Evolutionary conservation across 1,140 invertebrate species (phyloP), one percentile per base, ranked within the genome.

Genomic region (Liolophura sinensis): DNA sequence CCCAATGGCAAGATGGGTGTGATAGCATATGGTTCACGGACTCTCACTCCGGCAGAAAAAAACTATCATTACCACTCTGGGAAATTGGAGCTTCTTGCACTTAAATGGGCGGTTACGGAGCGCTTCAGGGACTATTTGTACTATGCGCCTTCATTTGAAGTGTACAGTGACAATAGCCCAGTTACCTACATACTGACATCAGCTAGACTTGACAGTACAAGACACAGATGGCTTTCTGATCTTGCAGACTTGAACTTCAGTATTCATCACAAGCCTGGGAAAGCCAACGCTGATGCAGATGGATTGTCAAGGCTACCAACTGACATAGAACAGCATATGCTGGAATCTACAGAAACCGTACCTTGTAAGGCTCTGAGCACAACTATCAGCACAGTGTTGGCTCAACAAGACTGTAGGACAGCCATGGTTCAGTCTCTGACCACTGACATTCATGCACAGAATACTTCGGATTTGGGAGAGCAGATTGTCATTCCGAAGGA

Each of bases 1-100:
- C n/a, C n/a, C 84, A 20, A 82, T 79, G 18, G 76, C 80, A 16
- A 71, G 75, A 67, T 80, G 82, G 18, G 14, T 9, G 69, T 75
- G 18, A 68, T 77, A 9, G 75, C 69, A 1, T 79, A 68, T 65
- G 70, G 56, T 1, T 68, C 62, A 18, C 59, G 69, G 47, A 65
- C 56, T n/a, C 51, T 75, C 5, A 75, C 27, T 49, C 63, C 68
- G 1, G 52, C 68, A 31, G 73, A 73, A 48, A 57, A 68, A 51
- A 68, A 66, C 22, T 74, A 73, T 51, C 64, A 67, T n/a, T 20
- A 63, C 7, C 70, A 69, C 40, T 71, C 71, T 9, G 65, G 69
- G 4, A 73, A 73, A 63, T 48, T 74, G 16, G 68, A 74, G 46
- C 70, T 71, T 57, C 60, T 64, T 9, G 69, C 69, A 6, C 52